phyloP scores from a whole-genome alignment of 2,113 vertebrate genomes.

The Halichoeres trimaculatus region DNA sequence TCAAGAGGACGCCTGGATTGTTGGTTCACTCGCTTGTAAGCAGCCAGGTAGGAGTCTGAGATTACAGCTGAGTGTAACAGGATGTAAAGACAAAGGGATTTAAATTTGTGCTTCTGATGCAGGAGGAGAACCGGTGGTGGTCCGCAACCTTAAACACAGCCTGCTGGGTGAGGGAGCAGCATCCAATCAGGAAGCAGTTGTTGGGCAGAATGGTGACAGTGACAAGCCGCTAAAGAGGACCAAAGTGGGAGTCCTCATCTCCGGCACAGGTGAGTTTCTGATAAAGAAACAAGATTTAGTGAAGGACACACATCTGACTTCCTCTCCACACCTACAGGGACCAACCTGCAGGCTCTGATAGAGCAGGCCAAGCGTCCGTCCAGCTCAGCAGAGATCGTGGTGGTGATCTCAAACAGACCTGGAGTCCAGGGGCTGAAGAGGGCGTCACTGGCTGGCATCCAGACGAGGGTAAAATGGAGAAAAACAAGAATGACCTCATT shows the following conservation, averaged over 20 bases:
- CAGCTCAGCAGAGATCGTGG: constrained; percentile 88
- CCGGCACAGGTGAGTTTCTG: constrained; percentile 88
- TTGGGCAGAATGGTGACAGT: constrained; percentile 26
- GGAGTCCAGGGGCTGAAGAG: constrained; percentile 90
- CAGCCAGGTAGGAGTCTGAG: constrained; percentile 84
- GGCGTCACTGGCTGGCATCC: constrained; percentile 90
- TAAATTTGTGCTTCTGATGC: neutral
- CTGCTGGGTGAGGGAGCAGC: constrained; percentile 52
- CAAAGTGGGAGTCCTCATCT: constrained; percentile 93
- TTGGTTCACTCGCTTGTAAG: constrained; percentile 85
- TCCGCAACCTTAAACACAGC: constrained; percentile 78
- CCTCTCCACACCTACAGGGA: constrained; percentile 80
- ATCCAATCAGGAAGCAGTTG: neutral
- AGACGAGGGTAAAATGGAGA: constrained; percentile 85
- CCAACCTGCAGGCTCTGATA: constrained; percentile 96
- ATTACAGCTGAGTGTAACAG: neutral
- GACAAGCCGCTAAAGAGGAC: constrained; percentile 68
- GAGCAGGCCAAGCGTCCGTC: constrained; percentile 84
- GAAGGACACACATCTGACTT: constrained; percentile 58
- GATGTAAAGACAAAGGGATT: no score
- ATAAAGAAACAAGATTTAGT: no score
- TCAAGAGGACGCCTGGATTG: constrained; percentile 88
- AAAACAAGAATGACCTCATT: neutral
- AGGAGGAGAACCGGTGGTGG: constrained; percentile 76
- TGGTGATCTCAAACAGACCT: constrained; percentile 94